Conservation (phyloP, 2,113 vertebrate species). For the Calonectris borealis region DNA sequence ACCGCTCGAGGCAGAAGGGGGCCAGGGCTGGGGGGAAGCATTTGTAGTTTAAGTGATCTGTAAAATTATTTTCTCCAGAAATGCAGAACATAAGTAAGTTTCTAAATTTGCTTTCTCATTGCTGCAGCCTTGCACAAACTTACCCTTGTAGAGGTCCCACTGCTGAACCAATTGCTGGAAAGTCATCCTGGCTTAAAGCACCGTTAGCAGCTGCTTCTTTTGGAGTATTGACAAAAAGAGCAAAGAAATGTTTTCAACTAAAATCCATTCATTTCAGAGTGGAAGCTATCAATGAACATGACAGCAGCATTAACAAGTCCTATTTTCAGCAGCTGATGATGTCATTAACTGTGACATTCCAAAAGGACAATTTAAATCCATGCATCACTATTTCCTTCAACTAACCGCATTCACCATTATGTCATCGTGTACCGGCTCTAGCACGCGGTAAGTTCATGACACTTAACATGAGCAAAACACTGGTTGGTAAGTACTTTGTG, state of each 20-base stretch:
- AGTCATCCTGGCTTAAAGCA: slow-evolving; percentile 77
- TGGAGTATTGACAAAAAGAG: slow-evolving; percentile 16
- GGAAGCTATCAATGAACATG: background rate
- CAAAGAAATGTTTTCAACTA: slow-evolving; percentile 6
- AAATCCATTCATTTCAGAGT: background rate
- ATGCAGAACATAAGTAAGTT: background rate
- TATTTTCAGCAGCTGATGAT: background rate
- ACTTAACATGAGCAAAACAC: background rate
- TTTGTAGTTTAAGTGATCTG: background rate
- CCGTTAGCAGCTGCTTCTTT: slow-evolving; percentile 75
- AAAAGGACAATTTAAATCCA: background rate
- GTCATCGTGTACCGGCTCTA: rapidly evolving
- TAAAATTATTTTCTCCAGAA: background rate
- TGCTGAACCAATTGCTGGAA: slow-evolving; percentile 73
- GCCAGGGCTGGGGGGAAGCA: background rate
- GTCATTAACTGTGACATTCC: background rate
- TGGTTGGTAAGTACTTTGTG: background rate
- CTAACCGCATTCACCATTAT: background rate
- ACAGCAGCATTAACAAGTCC: background rate
- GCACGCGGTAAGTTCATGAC: background rate
- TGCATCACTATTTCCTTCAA: background rate
- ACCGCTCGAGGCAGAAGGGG: background rate
- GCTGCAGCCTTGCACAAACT: background rate
- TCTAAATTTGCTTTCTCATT: background rate
- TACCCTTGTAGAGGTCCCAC: slow-evolving; percentile 69